Evolutionary conservation across 2,113 vertebrate species (phyloP).

Genomic region (Merops nubicus): DNA sequence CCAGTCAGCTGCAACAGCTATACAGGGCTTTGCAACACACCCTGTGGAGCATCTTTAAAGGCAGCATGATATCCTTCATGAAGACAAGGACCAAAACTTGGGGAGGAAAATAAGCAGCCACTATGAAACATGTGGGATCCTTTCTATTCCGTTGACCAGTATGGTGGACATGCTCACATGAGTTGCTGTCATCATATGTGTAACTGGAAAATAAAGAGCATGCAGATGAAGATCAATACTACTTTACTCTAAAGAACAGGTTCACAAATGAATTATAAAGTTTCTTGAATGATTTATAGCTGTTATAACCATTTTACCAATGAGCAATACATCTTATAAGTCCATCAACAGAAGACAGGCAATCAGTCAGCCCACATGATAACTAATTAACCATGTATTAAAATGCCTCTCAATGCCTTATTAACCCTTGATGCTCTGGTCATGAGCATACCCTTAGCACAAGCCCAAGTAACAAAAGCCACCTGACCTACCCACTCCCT

Average conservation of each 20-base stretch:
- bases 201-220: neutral
- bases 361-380: slow-evolving; percentile 1
- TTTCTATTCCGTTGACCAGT: neutral
- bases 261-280: neutral
- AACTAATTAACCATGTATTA: neutral
- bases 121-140: neutral
- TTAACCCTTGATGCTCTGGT: neutral
- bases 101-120: neutral
- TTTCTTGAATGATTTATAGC: slow-evolving; percentile 11
- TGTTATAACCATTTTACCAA: slow-evolving; percentile 11
- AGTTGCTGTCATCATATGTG: neutral
- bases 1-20: neutral
- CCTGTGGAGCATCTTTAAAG: neutral
- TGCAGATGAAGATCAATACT: neutral
- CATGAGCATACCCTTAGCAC: neutral
- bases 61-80: neutral
- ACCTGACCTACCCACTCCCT: neutral
- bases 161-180: neutral
- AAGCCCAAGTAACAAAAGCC: neutral
- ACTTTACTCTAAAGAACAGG: neutral
- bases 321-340: neutral
- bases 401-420: neutral
- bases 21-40: neutral
- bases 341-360: slow-evolving; percentile 2
- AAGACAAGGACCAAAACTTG: neutral